Evolutionary conservation across 2,888 invertebrate species (phyloP), one percentile per base, ranked within the genome.

Genomic region (Ormyrus rosae): DNA sequence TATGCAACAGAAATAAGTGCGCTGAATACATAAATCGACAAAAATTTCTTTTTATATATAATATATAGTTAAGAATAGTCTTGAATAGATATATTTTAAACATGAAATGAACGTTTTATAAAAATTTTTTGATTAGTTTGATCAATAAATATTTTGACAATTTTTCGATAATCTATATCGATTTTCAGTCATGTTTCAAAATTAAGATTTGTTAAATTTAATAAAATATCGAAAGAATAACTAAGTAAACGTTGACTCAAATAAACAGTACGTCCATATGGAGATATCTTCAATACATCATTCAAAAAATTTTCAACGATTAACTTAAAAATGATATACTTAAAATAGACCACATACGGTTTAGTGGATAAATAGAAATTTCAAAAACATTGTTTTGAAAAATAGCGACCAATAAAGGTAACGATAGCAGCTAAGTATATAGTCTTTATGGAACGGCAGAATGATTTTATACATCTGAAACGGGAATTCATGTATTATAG

Each of bases 1-100:
- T 56, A 73, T 10, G 50, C 48, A 19, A 61, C 55, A 72, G 56
- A 76, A 76, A 80, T 60, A 13, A 76, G 71, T 78, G 76, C 58
- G 61, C 80, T 80, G 78, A 78, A 75, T 81, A 81, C 73, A 34
- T 3, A 34, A 34, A 34, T 34, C 34, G 34, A 34, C 34, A 34
- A 34, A 34, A 34, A 34, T 34, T 34, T 2, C 34, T 34, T 34
- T 34, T 34, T 34, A 34, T 34, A 4, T 34, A 34, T 34, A 34
- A 34, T 34, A 67, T 63, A 13, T 68, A 71, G 63, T n/a, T 65
- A 48, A 69, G 34, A 34, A 63, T 72, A 67, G 48, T 64, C 48
- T 65, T 34, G 34, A 34, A 51, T 65, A 34, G 3, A 51, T 5
- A 58, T 58, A 61, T 61, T 9, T 45, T 19, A 8, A 61, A 19